Percentiles rank a stretch among this genome's conserved stretches.
phyloP scores from a whole-genome alignment of 2,113 vertebrate genomes.

The Cephalopholis sonnerati region DNA sequence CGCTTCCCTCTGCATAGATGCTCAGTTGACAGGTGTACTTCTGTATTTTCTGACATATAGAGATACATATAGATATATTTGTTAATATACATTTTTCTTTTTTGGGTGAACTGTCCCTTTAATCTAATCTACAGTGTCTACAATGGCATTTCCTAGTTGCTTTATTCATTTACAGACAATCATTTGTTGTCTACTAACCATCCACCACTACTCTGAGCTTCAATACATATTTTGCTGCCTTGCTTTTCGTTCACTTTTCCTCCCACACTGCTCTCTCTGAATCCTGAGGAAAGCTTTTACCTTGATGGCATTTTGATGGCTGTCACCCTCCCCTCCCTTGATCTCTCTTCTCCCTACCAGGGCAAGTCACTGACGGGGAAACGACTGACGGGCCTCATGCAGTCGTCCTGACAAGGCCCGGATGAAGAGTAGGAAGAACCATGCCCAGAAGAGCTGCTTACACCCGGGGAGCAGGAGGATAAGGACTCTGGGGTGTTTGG shows the following conservation, averaged over 20 bases:
- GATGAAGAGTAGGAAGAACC: constrained; percentile 50
- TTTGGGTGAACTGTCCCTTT: too few relatives aligned
- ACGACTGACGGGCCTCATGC: constrained; percentile 98
- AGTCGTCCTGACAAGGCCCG: constrained; percentile 92
- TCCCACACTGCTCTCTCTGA: background rate
- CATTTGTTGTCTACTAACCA: background rate
- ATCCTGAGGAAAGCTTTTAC: constrained; percentile 35
- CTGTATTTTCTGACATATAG: too few relatives aligned
- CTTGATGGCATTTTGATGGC: constrained; percentile 1
- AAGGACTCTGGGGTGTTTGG: constrained; percentile 41
- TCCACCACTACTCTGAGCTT: background rate
- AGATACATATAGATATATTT: too few relatives aligned
- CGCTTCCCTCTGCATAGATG: too few relatives aligned
- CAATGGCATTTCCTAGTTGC: background rate
- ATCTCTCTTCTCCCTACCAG: constrained; percentile 78
- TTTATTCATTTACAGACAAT: background rate
- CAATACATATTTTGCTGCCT: background rate
- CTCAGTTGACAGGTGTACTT: too few relatives aligned
- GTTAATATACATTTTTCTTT: too few relatives aligned
- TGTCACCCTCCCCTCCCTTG: background rate
- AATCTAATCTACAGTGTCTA: background rate
- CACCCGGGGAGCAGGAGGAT: constrained; percentile 37
- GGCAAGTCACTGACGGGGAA: constrained; percentile 98
- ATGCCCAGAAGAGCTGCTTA: constrained; percentile 58
- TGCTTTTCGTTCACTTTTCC: background rate